Conservation (phyloP, 2,888 invertebrate genomes). For the Magallana nippona region DNA sequence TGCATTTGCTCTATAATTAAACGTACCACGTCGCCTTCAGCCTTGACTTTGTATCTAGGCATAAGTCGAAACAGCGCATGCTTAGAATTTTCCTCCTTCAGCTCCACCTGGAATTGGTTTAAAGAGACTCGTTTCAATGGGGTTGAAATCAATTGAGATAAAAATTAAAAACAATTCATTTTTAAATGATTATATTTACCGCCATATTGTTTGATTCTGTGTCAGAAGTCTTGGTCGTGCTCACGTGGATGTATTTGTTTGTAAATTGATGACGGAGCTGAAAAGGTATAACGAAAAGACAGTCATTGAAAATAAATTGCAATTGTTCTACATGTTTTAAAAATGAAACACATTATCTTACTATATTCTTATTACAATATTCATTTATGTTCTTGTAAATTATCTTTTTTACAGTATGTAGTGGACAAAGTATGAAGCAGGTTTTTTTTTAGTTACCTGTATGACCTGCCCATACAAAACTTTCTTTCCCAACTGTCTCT, state of each 20-base stretch:
- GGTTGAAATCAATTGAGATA: no score
- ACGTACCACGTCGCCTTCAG: conserved; percentile 75
- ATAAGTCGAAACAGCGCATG: conserved; percentile 73
- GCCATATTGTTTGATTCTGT: conserved; percentile 76
- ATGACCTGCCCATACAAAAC: conserved; percentile 77
- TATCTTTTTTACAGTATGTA: no score
- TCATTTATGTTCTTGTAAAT: no score
- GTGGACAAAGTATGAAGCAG: no score
- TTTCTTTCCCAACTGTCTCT: conserved; percentile 75
- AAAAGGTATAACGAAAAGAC: no score
- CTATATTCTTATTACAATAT: no score
- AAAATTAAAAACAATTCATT: no score
- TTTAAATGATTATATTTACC: conserved; percentile 54
- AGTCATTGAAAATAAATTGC: no score
- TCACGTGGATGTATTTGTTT: conserved; percentile 73
- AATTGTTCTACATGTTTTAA: no score
- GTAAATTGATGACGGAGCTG: conserved; percentile 73
- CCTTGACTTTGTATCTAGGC: conserved; percentile 77
- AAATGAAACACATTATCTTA: no score
- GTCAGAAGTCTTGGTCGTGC: conserved; percentile 71
- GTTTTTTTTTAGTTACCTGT: no score
- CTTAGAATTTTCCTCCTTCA: conserved; percentile 66
- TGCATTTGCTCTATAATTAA: neutral
- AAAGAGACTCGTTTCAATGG: no score
- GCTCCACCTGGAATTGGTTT: conserved; percentile 62